Evolutionary conservation across 2,113 vertebrate genomes (phyloP), one percentile per base, ranked within the genome.

Genomic region (Chlorocebus sabaeus): DNA sequence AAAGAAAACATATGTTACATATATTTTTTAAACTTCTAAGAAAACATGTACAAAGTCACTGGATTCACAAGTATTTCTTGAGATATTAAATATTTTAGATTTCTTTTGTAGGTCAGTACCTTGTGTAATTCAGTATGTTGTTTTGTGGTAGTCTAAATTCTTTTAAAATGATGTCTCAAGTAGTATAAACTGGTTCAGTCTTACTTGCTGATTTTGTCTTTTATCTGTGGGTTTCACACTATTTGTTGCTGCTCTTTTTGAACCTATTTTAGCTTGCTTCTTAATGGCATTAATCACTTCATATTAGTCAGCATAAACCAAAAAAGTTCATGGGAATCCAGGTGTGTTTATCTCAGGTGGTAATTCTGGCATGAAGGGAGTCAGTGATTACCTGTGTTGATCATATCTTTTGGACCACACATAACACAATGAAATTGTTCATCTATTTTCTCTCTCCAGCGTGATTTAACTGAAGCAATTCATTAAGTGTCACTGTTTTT

Each of bases 401-500:
- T 89, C 20, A 4, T 89, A 61, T 87, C 94, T 93, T 96, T 88
- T 73, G 95, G 90, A 93, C 61, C 64, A 90, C 72, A 75, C 38
- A 72, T 30, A 95, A 67, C 52, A 86, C 88, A 97, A 90, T 95
- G 55, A 97, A 91, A 61, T 67, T 25, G 20, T 96, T 97, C 88
- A 61, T 88, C 72, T 88, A 0, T 87, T 94, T 98, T 97, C 88
- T 72, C 78, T 92, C 67, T 89, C 88, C 52, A 48, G 23, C 52
- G 6, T 80, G 57, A 90, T 80, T 86, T 93, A 89, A 86, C 82
- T 90, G 68, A 95, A 95, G 90, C 80, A 40, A 78, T 95, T 96
- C 88, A 92, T 96, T 96, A 94, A 97, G 59, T 91, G 87, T 82
- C 96, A 92, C 70, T 95, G 80, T 89, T 95, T 95, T 90, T 90